These are phyloP conservation scores for Mycalesis mineus DNA, from an alignment of 2,888 invertebrate species.

Conservation along the genomic window DNA sequence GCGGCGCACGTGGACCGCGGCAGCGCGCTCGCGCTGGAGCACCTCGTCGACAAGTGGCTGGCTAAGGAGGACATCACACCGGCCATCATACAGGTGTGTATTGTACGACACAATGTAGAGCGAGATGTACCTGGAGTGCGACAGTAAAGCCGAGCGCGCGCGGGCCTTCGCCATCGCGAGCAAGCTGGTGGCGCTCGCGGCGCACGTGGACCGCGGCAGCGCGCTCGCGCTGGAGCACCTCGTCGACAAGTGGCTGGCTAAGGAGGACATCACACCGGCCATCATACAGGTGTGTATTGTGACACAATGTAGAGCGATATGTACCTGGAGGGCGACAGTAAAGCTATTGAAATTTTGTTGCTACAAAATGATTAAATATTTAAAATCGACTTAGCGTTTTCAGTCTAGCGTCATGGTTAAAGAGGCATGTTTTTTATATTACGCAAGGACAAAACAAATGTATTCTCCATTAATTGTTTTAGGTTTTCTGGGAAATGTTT, in stretches of 20 bases:
- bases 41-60: slow-evolving; percentile 64
- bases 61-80: slow-evolving; percentile 63
- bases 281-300: slow-evolving; percentile 75
- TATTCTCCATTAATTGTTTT: slow-evolving; percentile 33
- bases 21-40: slow-evolving; percentile 63
- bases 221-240: slow-evolving; percentile 66
- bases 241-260: slow-evolving; percentile 62
- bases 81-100: slow-evolving; percentile 62
- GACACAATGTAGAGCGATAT: too few species aligned
- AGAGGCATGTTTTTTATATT: too few species aligned
- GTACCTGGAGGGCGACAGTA: slow-evolving; percentile 78
- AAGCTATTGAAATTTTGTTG: too few species aligned
- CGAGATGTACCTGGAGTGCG: slow-evolving; percentile 81
- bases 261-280: slow-evolving; percentile 61
- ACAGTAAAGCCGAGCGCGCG: slow-evolving; percentile 68
- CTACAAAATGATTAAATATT: too few species aligned
- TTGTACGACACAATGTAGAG: too few species aligned
- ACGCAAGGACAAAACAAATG: too few species aligned
- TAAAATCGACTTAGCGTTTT: too few species aligned
- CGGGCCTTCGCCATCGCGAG: slow-evolving; percentile 56
- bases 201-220: slow-evolving; percentile 56
- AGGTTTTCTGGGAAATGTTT: slow-evolving; percentile 92
- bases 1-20: slow-evolving; percentile 55
- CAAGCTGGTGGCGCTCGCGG: slow-evolving; percentile 48
- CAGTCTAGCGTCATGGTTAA: too few species aligned